phyloP scores from a whole-genome alignment of 35 echinoderm and acorn worm genomes.

The Lytechinus variegatus region DNA sequence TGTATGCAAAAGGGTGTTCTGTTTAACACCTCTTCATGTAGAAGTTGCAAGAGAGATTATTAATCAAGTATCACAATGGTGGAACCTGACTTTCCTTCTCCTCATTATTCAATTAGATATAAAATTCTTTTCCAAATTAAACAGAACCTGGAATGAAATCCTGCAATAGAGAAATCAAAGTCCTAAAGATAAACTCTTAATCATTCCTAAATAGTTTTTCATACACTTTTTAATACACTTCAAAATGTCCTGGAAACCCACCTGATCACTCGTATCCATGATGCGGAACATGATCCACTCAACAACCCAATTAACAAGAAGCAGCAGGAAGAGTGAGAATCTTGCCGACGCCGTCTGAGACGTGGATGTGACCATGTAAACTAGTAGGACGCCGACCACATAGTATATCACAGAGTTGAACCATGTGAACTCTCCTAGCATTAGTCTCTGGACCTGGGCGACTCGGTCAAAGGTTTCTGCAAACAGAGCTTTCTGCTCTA shows the following conservation, averaged over 20 bases:
- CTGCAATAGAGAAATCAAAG: neutral
- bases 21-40: no score
- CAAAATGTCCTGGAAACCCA: slow-evolving; percentile 22
- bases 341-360: slow-evolving; percentile 76
- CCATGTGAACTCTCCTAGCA: slow-evolving; percentile 94
- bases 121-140: neutral
- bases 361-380: slow-evolving; percentile 85
- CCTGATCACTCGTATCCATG: slow-evolving; percentile 55
- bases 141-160: neutral
- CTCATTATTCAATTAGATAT: neutral
- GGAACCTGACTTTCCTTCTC: neutral
- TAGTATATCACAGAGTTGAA: slow-evolving; percentile 89
- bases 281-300: slow-evolving; percentile 73
- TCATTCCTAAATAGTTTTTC: neutral
- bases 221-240: no score
- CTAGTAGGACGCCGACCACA: slow-evolving; percentile 62
- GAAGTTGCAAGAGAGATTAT: no score
- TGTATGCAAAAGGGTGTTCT: no score
- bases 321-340: slow-evolving; percentile 74
- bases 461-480: slow-evolving; percentile 86
- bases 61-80: neutral
- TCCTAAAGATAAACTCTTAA: neutral
- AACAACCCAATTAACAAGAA: slow-evolving; percentile 55
- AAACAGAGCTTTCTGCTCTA: slow-evolving; percentile 79
- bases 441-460: slow-evolving; percentile 69